Conservation (phyloP, 2,888 invertebrate genomes). For the Tiliacea citrago region DNA sequence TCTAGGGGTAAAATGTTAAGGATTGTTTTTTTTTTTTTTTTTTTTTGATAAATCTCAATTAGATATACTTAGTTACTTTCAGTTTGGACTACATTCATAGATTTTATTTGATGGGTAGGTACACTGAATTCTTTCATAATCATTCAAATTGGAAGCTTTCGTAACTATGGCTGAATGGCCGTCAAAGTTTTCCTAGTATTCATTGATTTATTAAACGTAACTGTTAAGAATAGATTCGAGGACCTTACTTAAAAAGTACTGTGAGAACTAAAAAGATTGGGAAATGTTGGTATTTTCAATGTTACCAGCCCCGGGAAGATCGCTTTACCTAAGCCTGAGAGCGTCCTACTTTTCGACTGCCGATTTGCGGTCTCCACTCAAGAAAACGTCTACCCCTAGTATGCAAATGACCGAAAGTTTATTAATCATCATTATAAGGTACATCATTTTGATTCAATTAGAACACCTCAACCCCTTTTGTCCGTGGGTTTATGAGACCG, state of each 20-base stretch:
- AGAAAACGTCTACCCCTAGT: neutral
- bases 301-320: no score
- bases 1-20: slow-evolving; percentile 11
- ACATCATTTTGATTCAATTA: slow-evolving; percentile 5
- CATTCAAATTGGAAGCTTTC: slow-evolving; percentile 2
- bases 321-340: neutral
- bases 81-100: slow-evolving; percentile 1
- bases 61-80: neutral
- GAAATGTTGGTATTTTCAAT: neutral
- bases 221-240: slow-evolving; percentile 2
- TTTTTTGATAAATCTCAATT: no score
- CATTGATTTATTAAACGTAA: slow-evolving; percentile 41
- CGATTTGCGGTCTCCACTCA: neutral
- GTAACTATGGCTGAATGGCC: neutral
- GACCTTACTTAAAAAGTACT: no score
- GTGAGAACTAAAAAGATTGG: neutral
- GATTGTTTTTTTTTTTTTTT: neutral
- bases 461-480: slow-evolving; percentile 6
- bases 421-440: neutral
- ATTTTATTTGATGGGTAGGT: no score
- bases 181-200: slow-evolving; percentile 33
- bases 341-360: neutral
- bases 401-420: neutral
- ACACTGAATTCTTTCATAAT: neutral
- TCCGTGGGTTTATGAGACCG: slow-evolving; percentile 14